A percentile compares a stretch with the other conserved stretches of the same genome.
These are phyloP conservation scores for Cyanoliseus patagonus DNA, from an alignment of 2,113 vertebrate species.

Conservation along the genomic window DNA sequence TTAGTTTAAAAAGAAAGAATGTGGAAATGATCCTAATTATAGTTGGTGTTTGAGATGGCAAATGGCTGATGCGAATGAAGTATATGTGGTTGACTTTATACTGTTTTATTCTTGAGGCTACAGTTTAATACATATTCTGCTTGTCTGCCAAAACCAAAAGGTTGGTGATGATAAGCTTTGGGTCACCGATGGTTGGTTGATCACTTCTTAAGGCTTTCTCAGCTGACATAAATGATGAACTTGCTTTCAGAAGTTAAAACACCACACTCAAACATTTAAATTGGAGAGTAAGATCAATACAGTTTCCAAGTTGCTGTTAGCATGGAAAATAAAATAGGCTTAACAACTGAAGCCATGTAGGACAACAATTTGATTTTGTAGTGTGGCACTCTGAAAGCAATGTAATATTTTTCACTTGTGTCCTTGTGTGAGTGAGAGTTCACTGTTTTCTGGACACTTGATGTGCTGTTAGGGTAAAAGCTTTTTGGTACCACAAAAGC, in stretches of 20 bases:
- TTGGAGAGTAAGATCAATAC: background rate
- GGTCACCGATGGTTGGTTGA: background rate
- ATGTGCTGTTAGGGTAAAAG: background rate
- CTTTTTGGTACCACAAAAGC: background rate
- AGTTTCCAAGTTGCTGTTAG: background rate
- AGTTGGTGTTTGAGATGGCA: background rate
- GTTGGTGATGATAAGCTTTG: background rate
- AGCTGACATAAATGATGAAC: background rate
- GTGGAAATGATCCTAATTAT: background rate
- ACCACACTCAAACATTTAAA: background rate
- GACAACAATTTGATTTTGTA: background rate
- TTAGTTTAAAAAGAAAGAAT: background rate
- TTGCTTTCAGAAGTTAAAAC: background rate
- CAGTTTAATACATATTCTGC: background rate
- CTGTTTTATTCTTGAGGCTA: background rate
- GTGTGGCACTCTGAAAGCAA: background rate
- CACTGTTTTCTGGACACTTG: background rate
- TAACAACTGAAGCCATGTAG: background rate
- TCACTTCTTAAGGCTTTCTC: background rate
- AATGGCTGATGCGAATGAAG: background rate
- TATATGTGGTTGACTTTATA: background rate
- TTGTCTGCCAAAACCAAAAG: background rate
- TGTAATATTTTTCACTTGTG: background rate
- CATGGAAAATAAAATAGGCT: background rate
- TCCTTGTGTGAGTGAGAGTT: background rate